Base-by-base conservation (phyloP, 2,797 vertebrate species). In the Erethizon dorsatum region DNA sequence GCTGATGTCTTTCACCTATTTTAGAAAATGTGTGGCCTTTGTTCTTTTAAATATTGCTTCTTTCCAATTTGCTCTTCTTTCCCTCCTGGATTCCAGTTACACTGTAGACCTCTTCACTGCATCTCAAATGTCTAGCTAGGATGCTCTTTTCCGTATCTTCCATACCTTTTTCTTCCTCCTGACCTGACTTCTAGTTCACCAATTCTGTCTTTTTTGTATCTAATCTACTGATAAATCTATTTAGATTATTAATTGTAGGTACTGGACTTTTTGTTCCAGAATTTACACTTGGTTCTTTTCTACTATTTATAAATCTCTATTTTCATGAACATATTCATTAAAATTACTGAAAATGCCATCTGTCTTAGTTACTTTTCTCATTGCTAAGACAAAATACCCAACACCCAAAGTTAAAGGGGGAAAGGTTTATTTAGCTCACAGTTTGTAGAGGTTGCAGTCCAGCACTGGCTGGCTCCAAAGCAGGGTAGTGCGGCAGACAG, bases 261-360 rank as follows among this genome's bases (percentile, higher is more conserved):
- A 86, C 61, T 18, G n/a, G 17, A 85, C 7, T 33, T 61, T 71
- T 83, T 73, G 57, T 75, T 91, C 15, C 41, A 28, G 33, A 61
- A 75, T 61, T 61, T 91, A 47, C 9, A 86, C 37, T 67, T 67
- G 37, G 45, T 93, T 92, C 15, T 67, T 78, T 57, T 65, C 67
- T 56, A 85, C 12, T 71, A 9, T 33, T 78, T 41, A 56, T 6
- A 85, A 78, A 86, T 78, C 57, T 77, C 47, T 77, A 61, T 61
- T 92, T 78, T 85, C 50, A 54, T 78, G 50, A 92, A 85, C 50
- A 78, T 45, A 79, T 37, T 78, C 75, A 86, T 75, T 20, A 85
- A 15, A 75, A 84, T 31, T 75, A 73, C 75, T 52, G 73, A 75
- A 84, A 77, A 84, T 84, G 83, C n/a, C 63, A 65, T 65, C n/a